Evolutionary conservation across 2,797 vertebrate species (phyloP), one percentile per base, ranked within the genome.

Genomic region (Cheirogaleus major): DNA sequence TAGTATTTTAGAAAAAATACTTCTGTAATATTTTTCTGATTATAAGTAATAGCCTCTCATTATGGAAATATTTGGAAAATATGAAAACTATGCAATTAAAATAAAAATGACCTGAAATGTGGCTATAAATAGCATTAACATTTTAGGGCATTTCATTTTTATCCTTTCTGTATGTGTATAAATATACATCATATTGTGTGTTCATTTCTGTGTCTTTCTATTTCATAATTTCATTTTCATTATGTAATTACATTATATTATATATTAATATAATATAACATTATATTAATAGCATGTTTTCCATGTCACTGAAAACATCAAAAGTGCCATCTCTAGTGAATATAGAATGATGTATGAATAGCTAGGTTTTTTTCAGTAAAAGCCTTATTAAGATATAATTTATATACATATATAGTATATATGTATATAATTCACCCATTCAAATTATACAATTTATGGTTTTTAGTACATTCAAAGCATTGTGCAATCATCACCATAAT

Each of bases 51-150:
- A 92, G 41, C 6, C 45, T 86, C 55, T 92, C 2, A 83, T 90
- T 88, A 84, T 61, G 11, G 48, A 84, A 84, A 84, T 75, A 94
- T 76, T 95, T 87, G 50, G 50, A 91, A 97, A 96, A 84, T 84
- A 81, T 88, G 38, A 93, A 91, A 88, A 88, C 61, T 50, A 90
- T 89, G 48, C 50, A 93, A 87, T 93, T 72, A 57, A 95, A 95
- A 50, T 87, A 69, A 96, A 93, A 87, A 57, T 73, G 32, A 80
- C 35, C 80, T 79, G 57, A 89, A 89, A 32, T 4, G 1, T 17
- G 79, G 59, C 76, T 75, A 73, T 48, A 92, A 92, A 79, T 76
- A 89, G 55, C 61, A 75, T 73, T 80, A 57, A 80, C 14, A 61
- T 80, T 87, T 88, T 57, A 80, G 52, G 22, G 20, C 7, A 91